Conservation (phyloP, 1,140 invertebrate genomes). For the Aradophagus sp. region DNA sequence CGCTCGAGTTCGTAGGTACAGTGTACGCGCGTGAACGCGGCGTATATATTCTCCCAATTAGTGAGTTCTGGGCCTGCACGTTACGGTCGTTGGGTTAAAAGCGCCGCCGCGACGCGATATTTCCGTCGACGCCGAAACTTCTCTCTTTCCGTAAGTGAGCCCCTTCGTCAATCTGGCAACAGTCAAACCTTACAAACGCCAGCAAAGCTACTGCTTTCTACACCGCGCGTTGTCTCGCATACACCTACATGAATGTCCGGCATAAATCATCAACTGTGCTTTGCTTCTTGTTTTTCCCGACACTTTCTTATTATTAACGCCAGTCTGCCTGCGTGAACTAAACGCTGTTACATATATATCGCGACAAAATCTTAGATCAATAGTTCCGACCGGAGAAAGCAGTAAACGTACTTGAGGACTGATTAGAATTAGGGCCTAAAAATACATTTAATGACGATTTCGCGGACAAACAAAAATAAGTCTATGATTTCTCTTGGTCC, state of each 20-base stretch:
- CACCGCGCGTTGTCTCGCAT: conserved; percentile 28
- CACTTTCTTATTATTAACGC: conserved; percentile 52
- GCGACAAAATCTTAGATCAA: conserved; percentile 39
- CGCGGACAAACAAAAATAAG: too few relatives aligned
- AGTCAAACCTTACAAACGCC: conserved; percentile 54
- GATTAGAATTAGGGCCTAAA: conserved; percentile 19
- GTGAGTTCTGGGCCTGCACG: conserved; percentile 65
- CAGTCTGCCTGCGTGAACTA: conserved; percentile 31
- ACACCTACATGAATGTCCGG: conserved; percentile 59
- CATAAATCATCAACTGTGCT: conserved; percentile 59
- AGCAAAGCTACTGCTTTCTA: conserved; percentile 50
- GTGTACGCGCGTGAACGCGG: conserved; percentile 40
- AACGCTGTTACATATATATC: conserved; percentile 31
- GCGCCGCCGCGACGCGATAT: conserved; percentile 69
- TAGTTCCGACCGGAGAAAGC: conserved; percentile 16
- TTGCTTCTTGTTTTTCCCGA: conserved; percentile 43
- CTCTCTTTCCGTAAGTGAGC: conserved; percentile 66
- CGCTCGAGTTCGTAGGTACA: conserved; percentile 53
- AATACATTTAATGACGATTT: too few relatives aligned
- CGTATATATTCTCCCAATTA: conserved; percentile 72
- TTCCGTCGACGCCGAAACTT: conserved; percentile 71
- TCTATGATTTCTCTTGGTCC: too few relatives aligned
- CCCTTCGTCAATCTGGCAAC: conserved; percentile 68
- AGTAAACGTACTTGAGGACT: conserved; percentile 9
- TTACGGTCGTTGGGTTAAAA: conserved; percentile 65